Base-by-base conservation (phyloP, 2,113 vertebrate species). In the Vanacampus margaritifer region DNA sequence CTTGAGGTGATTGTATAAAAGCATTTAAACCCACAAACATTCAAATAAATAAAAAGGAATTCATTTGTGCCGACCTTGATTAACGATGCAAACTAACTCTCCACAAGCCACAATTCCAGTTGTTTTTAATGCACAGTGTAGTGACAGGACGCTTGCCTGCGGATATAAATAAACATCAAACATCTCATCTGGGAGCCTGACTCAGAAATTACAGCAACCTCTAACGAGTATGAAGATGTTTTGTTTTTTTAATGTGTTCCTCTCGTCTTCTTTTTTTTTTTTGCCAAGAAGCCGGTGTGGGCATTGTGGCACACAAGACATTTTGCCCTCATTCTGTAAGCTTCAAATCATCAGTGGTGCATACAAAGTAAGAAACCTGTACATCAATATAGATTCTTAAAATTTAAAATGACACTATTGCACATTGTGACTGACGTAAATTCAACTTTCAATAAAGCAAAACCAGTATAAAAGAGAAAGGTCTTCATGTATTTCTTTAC, bases 11-110 rank as follows among this genome's bases (percentile, higher is more conserved):
- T 68, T 51, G 60, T 87, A 86, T 63, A 85, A 88, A 88, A 80
- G 60, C 71, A 79, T 54, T 41, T 68, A 72, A 51, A 79, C 23
- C 7, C 46, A 46, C 45, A 46, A 19, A 48, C 46, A 71, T 12
- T 79, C 60, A 64, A 76, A 87, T 87, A 88, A 88, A 88, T 76
- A 86, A 6, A 71, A 81, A 77, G 32, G 69, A 66, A 70, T 62
- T 68, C 43, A 84, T 39, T 21, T 28, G 26, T 7, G 14, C 1
- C 13, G 24, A 54, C 51, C 32, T 59, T 39, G 57, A 58, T 36
- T 59, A 32, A 2, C 6, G 24, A 32, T 28, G 14, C 26, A 57
- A 26, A 57, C 13, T 32, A 32, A 46, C 37, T 32, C 71, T 43
- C 23, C 59, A 69, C 41, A 37, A 74, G 39, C 36, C 61, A 71